Base-by-base conservation (phyloP, 2,888 invertebrate species). In the Rotaria magnacalcarata region DNA sequence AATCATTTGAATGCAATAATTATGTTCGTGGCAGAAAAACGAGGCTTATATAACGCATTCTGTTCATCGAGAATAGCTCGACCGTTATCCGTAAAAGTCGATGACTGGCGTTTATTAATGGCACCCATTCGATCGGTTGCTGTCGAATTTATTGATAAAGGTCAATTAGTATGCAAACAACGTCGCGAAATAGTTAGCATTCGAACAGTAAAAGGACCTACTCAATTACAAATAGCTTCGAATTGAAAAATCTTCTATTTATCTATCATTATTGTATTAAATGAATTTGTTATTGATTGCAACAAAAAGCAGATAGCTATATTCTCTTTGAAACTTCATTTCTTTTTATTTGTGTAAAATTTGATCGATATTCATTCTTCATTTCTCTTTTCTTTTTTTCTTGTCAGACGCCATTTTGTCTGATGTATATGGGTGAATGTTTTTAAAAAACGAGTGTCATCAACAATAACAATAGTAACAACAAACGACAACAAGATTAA, bases 401-500 rank as follows among this genome's bases (percentile, higher is more conserved):
- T 5, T 41, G 34, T 67, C 34, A 67, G 34, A 67, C 34, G 16
- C 34, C 34, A 34, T 67, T 67, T 67, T 14, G 16, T 67, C 34
- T 67, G 67, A 34, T 67, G 67, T 34, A 41, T 67, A 19, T 16
- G 67, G 67, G 34, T 34, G 14, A 67, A 34, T 34, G 34, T 67
- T 67, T 67, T 67, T 67, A 67, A 67, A 67, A 67, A 67, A 67
- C 67, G 67, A 34, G 34, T 67, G 67, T 67, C 24, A 67, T 67
- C 34, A 67, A 67, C 34, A 67, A 67, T 67, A 67, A 67, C 67
- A 67, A 67, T 67, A 67, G 27, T 67, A 67, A 67, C 34, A 67
- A 67, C 67, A 67, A 67, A 67, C 67, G 67, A 67, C 67, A 67
- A 67, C 67, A 67, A 67, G 34, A 34, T 34, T 67, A 67, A 67